Conservation (phyloP, 2,888 invertebrate species). For the Conchocele bisecta region DNA sequence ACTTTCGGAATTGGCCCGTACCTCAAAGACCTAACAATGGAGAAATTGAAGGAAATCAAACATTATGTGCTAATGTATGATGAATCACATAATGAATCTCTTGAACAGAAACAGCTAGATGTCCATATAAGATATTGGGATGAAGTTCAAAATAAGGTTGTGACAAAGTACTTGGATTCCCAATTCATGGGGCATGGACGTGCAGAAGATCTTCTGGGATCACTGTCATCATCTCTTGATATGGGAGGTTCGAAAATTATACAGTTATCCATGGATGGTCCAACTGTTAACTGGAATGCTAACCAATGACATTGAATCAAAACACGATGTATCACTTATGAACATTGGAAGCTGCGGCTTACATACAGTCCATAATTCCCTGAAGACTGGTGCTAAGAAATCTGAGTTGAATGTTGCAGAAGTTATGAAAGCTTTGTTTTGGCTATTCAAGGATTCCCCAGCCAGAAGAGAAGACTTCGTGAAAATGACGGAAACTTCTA, state of each 20-base stretch:
- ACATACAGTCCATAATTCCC: conserved; percentile 54
- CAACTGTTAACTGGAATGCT: conserved; percentile 39
- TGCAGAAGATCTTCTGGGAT: conserved; percentile 20
- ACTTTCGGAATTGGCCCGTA: conserved; percentile 22
- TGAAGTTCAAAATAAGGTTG: conserved; percentile 23
- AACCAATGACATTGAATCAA: too few species aligned
- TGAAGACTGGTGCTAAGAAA: conserved; percentile 32
- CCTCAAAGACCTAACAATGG: conserved; percentile 14
- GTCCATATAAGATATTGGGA: conserved; percentile 39
- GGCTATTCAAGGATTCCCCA: conserved; percentile 73
- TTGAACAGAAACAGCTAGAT: conserved; percentile 54
- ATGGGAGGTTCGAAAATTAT: conserved; percentile 18
- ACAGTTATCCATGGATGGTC: conserved; percentile 46
- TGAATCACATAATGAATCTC: conserved; percentile 34
- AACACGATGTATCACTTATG: too few species aligned
- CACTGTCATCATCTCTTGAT: conserved; percentile 10
- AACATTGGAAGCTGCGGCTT: conserved; percentile 58
- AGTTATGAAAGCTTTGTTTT: conserved; percentile 62
- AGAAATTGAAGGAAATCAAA: conserved; percentile 14
- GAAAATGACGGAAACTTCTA: conserved; percentile 7
- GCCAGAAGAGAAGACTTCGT: conserved; percentile 66
- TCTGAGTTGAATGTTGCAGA: conserved; percentile 49
- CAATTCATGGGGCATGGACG: conserved; percentile 39
- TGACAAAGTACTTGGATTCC: conserved; percentile 33
- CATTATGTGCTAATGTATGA: conserved; percentile 46